These are phyloP conservation scores for Strigamia transsilvanica DNA, from an alignment of 2,888 invertebrate species.

Conservation along the genomic window DNA sequence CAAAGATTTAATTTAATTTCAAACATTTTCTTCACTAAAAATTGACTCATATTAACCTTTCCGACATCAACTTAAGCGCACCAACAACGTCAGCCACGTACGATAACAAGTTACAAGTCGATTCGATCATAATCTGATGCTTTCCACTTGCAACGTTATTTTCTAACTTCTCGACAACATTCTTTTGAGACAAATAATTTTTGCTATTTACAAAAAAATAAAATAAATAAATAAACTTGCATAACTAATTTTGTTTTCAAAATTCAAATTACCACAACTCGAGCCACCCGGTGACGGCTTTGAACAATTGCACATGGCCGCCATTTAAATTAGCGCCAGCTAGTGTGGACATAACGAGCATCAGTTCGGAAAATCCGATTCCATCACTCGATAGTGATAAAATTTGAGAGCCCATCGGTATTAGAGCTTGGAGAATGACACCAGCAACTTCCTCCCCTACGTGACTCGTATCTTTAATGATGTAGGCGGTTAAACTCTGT, in stretches of 20 bases:
- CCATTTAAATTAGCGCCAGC: conserved; percentile 84
- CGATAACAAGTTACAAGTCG: conserved; percentile 81
- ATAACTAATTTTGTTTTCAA: background rate
- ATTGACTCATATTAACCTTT: conserved; percentile 58
- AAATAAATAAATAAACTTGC: background rate
- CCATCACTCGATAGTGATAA: conserved; percentile 72
- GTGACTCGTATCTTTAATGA: conserved; percentile 73
- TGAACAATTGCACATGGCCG: conserved; percentile 82
- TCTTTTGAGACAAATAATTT: conserved; percentile 69
- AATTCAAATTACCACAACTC: conserved; percentile 61
- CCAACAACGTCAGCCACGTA: conserved; percentile 81
- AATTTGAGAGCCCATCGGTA: conserved; percentile 76
- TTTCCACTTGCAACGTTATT: conserved; percentile 67
- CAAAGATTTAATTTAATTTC: background rate
- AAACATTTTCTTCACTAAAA: background rate
- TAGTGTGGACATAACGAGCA: conserved; percentile 80
- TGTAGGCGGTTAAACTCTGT: conserved; percentile 75
- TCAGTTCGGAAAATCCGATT: conserved; percentile 79
- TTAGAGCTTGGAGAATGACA: conserved; percentile 75
- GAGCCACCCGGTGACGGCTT: conserved; percentile 82
- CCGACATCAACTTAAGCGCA: conserved; percentile 66
- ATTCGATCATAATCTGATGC: conserved; percentile 64
- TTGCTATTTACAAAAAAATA: conserved; percentile 64
- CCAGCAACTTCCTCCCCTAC: conserved; percentile 72
- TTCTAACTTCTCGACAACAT: conserved; percentile 69